Conservation (phyloP, 2,797 vertebrate genomes). For the Acrossocheilus wenchowensis region DNA sequence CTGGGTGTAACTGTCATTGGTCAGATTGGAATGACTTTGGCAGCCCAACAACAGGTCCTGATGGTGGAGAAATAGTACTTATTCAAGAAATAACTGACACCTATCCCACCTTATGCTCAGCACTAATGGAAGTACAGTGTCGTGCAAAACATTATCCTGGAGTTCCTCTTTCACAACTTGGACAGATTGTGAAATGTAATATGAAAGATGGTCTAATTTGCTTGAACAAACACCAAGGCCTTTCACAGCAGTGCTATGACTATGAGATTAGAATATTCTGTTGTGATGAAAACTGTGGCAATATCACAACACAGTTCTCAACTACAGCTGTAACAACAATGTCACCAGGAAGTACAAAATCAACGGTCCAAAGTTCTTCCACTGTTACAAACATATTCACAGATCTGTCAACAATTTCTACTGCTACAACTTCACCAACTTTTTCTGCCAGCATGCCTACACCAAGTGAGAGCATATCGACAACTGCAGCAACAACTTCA, state of each 20-base stretch:
- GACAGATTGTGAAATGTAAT: constrained; percentile 38
- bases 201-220: constrained; percentile 23
- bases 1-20: not conserved
- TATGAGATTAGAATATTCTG: constrained; percentile 49
- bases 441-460: no score
- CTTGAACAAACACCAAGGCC: constrained; percentile 45
- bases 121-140: constrained; percentile 5
- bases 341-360: no score
- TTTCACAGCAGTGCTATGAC: constrained; percentile 33
- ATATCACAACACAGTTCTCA: no score
- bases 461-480: no score
- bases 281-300: constrained; percentile 21
- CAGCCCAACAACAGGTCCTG: constrained; percentile 42
- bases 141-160: constrained; percentile 42
- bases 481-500: not conserved
- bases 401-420: no score
- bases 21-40: constrained; percentile 53
- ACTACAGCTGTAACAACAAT: no score
- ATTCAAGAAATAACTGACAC: constrained; percentile 50
- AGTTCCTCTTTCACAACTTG: constrained; percentile 27
- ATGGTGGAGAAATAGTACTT: constrained; percentile 60
- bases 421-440: no score
- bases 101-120: not conserved
- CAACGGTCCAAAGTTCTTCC: no score
- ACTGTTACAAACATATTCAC: no score